phyloP scores from a whole-genome alignment of 2,888 invertebrate species.

The Ischnura elegans region DNA sequence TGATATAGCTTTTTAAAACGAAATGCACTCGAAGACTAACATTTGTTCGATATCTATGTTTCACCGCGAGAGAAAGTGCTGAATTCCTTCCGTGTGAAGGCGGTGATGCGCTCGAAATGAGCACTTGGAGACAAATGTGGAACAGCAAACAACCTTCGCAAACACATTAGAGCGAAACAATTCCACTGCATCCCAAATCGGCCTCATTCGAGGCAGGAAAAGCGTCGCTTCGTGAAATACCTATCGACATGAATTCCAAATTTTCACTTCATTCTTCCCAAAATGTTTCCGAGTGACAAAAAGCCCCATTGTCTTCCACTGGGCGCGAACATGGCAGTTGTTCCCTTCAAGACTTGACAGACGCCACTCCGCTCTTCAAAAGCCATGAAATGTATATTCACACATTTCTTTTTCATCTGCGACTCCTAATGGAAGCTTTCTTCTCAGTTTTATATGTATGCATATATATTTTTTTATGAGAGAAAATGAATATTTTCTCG shows the following conservation, averaged over 20 bases:
- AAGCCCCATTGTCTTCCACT: not conserved
- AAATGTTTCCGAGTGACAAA: not conserved
- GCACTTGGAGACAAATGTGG: no score
- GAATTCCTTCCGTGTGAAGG: no score
- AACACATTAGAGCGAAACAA: no score
- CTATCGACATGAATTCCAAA: not conserved
- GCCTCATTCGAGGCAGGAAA: not conserved
- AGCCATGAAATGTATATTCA: not conserved
- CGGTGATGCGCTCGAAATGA: no score
- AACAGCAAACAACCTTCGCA: no score
- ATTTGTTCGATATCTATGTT: no score
- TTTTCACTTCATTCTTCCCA: not conserved
- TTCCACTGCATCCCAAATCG: not conserved
- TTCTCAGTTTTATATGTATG: not conserved
- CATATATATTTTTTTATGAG: not conserved
- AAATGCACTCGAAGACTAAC: no score
- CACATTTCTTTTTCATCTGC: not conserved
- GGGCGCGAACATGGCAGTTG: not conserved
- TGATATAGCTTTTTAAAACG: no score
- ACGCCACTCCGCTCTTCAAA: not conserved
- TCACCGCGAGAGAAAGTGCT: no score
- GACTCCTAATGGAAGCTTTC: constrained; percentile 23
- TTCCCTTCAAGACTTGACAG: not conserved
- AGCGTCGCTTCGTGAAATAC: not conserved
- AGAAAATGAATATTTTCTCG: not conserved